Conservation (phyloP, 2,113 vertebrate species). For the Rhea pennata region DNA sequence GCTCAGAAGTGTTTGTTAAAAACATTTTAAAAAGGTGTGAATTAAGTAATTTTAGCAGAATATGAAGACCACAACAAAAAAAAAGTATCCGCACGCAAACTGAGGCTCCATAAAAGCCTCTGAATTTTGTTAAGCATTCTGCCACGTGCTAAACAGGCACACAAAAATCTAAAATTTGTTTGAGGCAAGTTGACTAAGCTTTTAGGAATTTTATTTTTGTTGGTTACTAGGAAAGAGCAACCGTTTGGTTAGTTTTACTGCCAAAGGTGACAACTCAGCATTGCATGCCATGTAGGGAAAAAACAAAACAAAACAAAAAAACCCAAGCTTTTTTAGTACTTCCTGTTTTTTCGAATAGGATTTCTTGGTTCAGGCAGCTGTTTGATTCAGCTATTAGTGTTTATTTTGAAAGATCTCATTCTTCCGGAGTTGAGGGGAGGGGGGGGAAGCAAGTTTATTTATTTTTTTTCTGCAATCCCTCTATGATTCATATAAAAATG, state of each 20-base stretch:
- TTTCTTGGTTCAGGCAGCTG: neutral
- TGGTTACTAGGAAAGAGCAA: neutral
- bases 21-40: neutral
- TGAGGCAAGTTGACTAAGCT: neutral
- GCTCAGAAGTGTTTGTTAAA: neutral
- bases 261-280: neutral
- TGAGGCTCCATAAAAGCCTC: neutral
- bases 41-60: neutral
- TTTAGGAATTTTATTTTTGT: neutral
- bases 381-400: neutral
- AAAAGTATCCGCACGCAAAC: neutral
- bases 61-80: neutral
- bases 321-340: neutral
- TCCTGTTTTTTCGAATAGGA: neutral
- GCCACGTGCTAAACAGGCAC: neutral
- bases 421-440: neutral
- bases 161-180: neutral
- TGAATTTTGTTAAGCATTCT: too few relatives aligned
- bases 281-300: fast-evolving
- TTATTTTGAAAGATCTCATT: neutral
- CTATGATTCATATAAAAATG: neutral
- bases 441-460: neutral
- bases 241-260: neutral
- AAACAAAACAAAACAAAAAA: neutral
- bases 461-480: neutral